Evolutionary conservation across 2,797 vertebrate genomes (phyloP).

Genomic region (Poecilia gillii): DNA sequence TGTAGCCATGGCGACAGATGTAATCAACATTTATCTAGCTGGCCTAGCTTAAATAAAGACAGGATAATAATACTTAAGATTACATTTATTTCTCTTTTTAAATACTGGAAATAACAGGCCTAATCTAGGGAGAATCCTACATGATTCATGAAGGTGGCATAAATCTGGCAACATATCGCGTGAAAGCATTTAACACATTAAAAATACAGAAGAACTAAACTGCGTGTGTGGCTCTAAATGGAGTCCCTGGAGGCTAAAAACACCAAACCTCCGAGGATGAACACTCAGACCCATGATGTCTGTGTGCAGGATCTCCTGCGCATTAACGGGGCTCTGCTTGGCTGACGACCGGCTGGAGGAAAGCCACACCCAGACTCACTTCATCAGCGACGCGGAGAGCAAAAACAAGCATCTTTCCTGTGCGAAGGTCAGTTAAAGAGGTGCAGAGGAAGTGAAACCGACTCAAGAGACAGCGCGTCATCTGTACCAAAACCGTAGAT

Average conservation of each 20-base stretch:
- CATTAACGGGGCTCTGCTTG: slow-evolving; percentile 17
- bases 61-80: background rate
- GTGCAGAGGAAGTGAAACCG: slow-evolving; percentile 39
- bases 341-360: slow-evolving; percentile 36
- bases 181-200: background rate
- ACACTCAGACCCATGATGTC: background rate
- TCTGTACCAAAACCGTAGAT: background rate
- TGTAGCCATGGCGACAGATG: background rate
- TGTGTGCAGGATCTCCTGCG: slow-evolving; percentile 7
- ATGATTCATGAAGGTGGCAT: background rate
- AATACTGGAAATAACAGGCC: background rate
- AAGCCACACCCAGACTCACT: slow-evolving; percentile 45
- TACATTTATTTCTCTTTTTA: background rate
- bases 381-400: slow-evolving; percentile 7
- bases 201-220: background rate
- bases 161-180: background rate
- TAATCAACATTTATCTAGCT: too few species aligned
- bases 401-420: slow-evolving; percentile 26
- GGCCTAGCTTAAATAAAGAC: background rate
- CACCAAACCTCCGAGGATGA: background rate
- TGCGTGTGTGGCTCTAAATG: background rate
- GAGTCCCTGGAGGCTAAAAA: background rate
- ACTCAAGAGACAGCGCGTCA: background rate
- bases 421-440: slow-evolving; percentile 3
- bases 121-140: background rate